A percentile compares a stretch with the other conserved stretches of the same genome.
Evolutionary conservation across 1,140 invertebrate species (phyloP).

Genomic region (Drusus annulatus): DNA sequence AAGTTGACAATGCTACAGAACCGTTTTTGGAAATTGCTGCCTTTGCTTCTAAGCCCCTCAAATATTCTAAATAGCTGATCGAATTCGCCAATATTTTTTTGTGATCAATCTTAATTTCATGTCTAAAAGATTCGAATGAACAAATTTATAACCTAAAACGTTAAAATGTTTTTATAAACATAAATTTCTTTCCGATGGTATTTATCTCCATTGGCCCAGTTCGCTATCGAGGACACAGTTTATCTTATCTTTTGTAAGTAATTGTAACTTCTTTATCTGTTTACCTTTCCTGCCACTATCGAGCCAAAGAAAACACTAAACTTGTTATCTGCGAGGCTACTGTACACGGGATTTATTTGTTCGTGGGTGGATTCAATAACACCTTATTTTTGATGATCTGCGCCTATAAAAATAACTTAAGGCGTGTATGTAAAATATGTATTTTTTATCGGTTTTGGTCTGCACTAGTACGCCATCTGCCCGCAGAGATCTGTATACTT

Average conservation of each 20-base stretch:
- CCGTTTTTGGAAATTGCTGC: no score
- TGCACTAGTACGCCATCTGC: conserved; percentile 15
- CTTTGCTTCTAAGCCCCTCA: no score
- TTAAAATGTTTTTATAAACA: no score
- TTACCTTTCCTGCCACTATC: neutral
- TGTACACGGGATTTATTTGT: neutral
- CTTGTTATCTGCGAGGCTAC: neutral
- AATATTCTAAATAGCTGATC: no score
- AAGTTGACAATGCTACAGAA: no score
- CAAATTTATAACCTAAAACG: no score
- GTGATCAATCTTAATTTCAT: no score
- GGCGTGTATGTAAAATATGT: neutral
- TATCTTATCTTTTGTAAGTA: neutral
- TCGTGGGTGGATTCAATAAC: neutral
- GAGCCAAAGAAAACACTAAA: neutral
- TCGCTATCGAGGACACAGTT: neutral
- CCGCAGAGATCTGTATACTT: neutral
- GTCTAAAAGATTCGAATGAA: no score
- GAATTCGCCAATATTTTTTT: no score
- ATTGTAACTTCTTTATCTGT: conserved; percentile 1
- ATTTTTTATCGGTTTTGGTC: conserved; percentile 23
- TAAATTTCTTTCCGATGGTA: no score
- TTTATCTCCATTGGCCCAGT: neutral
- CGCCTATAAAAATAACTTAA: neutral
- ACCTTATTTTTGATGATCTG: conserved; percentile 6